Percentiles rank a stretch among this genome's conserved stretches.
Evolutionary conservation across 2,113 vertebrate species (phyloP).

Genomic region (Cavia aperea): DNA sequence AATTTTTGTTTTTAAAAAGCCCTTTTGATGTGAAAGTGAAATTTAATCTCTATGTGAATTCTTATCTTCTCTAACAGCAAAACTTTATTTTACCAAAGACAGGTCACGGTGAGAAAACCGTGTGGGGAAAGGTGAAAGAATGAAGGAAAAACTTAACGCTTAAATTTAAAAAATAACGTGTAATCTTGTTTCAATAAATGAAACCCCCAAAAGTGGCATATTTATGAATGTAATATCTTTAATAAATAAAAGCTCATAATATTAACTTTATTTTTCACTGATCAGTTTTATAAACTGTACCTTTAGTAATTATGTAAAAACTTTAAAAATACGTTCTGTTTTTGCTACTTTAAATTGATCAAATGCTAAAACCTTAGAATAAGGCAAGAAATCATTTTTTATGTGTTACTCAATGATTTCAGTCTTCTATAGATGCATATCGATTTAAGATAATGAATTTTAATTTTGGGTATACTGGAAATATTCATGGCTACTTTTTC

Average conservation of each 20-base stretch:
- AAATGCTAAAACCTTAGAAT: slow-evolving; percentile 8
- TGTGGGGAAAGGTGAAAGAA: not conserved
- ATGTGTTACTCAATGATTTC: not conserved
- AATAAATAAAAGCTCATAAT: not conserved
- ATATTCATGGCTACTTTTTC: not conserved
- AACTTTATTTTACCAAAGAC: slow-evolving; percentile 43
- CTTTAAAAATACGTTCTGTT: not conserved
- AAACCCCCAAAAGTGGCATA: not conserved
- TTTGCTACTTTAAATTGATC: not conserved
- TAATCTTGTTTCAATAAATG: not conserved
- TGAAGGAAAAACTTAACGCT: not conserved
- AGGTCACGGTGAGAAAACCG: not conserved
- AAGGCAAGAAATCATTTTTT: not conserved
- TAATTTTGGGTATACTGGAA: not conserved
- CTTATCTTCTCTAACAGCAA: slow-evolving; percentile 47
- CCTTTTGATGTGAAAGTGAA: slow-evolving; percentile 20
- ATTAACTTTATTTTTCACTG: not conserved
- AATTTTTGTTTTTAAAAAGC: slow-evolving; percentile 35
- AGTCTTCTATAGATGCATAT: not conserved
- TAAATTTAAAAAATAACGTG: not conserved
- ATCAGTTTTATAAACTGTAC: not conserved
- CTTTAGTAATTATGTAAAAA: not conserved
- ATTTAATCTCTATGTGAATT: slow-evolving; percentile 41
- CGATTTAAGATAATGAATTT: not conserved
- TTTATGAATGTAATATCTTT: not conserved